Base-by-base conservation (phyloP, 30 jellyfish, hydroid and myxozoan species). In the Turritopsis dohrnii region DNA sequence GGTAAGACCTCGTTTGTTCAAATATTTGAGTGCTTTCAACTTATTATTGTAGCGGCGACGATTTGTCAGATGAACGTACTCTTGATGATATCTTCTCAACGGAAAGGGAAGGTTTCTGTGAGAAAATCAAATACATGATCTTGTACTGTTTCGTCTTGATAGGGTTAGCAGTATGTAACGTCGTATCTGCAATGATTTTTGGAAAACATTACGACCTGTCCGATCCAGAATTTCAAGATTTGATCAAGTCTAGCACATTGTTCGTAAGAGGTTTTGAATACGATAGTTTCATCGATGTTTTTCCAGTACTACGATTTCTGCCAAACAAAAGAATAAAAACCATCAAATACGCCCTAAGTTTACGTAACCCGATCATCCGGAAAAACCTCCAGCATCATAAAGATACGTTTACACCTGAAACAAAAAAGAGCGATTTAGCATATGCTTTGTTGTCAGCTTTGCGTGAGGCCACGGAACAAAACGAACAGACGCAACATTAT, bases 101-200 rank as follows among this genome's bases (percentile, higher is more conserved):
- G n/a, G n/a, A n/a, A n/a, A n/a, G n/a, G n/a, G n/a, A n/a, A n/a
- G n/a, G n/a, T n/a, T n/a, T n/a, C n/a, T n/a, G n/a, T n/a, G n/a
- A n/a, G n/a, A n/a, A n/a, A n/a, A n/a, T n/a, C n/a, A n/a, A n/a
- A n/a, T n/a, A n/a, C n/a, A n/a, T n/a, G n/a, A n/a, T n/a, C n/a
- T n/a, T n/a, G n/a, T n/a, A n/a, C n/a, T n/a, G n/a, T n/a, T n/a
- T n/a, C n/a, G n/a, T n/a, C n/a, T n/a, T n/a, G n/a, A n/a, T 65
- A 89, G 96, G 94, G 18, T 75, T 89, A 83, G 96, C 96, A 0
- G 87, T 89, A 28, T 79, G 85, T 93, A 89, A 89, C 74, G 96
- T 89, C 31, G 87, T 89, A 8, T 89, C 90, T 54, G 96, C 96
- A 7, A 89, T 89, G 96, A 89, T 89, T 1, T 89, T 89, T 60